Evolutionary conservation across 1,140 invertebrate species (phyloP), one percentile per base, ranked within the genome.

Genomic region (Dendrolimus punctatus): DNA sequence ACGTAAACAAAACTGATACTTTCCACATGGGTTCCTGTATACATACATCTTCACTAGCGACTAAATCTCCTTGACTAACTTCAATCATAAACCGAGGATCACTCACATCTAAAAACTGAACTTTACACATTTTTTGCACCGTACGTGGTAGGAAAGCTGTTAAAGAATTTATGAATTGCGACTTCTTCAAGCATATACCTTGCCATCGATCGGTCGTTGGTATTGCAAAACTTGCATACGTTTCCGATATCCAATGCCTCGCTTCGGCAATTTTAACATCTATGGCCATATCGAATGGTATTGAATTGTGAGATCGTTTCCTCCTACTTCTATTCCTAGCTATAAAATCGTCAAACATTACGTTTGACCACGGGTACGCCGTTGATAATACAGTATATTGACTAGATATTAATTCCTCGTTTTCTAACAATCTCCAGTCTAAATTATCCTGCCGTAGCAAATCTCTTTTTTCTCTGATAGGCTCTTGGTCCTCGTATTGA

Each of bases 201-300:
- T 93, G 88, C 91, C 91, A 92, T 61, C 91, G 91, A 67, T 94
- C 93, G 8, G 91, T 91, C 8, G 93, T 94, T 38, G 94, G 94
- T 81, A 95, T 94, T 5, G 93, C 91, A 68, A 94, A 95, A 8
- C 94, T 95, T 5, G 93, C 94, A 53, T 95, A 91, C 0, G 94
- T 95, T 76, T 95, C 94, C 2, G 93, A 92, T 69, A 94, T 92
- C 93, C 94, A 95, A 69, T 94, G 92, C 66, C 92, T 94, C 6
- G 94, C 94, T 53, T 93, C 91, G 4, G 92, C 85, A 56, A 92
- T 85, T 75, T 89, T 79, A 59, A 81, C 76, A 71, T 84, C 66
- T 80, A 87, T 68, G 66, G 80, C 70, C 89, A 91, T 83, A 69
- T 89, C 80, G 57, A 91, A 83, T 58, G 86, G 73, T 82, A 82